Percentiles rank a stretch among this genome's conserved stretches.
phyloP scores from a whole-genome alignment of 2,888 invertebrate genomes.

The Lapara coniferarum region DNA sequence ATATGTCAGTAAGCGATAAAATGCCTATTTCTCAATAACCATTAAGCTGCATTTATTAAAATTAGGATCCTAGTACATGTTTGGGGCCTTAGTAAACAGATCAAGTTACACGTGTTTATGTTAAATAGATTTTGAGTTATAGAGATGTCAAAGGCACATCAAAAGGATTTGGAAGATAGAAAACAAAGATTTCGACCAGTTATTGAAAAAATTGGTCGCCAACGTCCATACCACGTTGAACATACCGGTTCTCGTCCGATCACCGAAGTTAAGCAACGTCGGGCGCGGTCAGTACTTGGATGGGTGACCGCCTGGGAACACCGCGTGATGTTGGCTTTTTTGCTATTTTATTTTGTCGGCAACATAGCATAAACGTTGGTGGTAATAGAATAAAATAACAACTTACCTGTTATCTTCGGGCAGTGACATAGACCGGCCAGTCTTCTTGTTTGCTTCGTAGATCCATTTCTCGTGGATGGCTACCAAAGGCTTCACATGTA shows the following conservation, averaged over 20 bases:
- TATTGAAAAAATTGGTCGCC: conserved; percentile 44
- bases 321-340: conserved; percentile 66
- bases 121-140: too few relatives aligned
- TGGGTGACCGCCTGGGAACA: conserved; percentile 77
- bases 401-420: conserved; percentile 71
- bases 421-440: conserved; percentile 67
- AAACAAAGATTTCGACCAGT: conserved; percentile 45
- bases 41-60: too few relatives aligned
- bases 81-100: too few relatives aligned
- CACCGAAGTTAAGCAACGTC: conserved; percentile 81
- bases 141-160: conserved; percentile 4
- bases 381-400: conserved; percentile 31
- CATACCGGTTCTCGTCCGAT: conserved; percentile 77
- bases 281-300: conserved; percentile 79
- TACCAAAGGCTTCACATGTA: conserved; percentile 75
- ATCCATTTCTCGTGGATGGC: conserved; percentile 80
- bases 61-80: too few relatives aligned
- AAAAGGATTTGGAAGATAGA: too few relatives aligned
- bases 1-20: too few relatives aligned
- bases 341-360: background rate
- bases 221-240: conserved; percentile 40
- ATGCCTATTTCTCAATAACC: too few relatives aligned
- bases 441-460: conserved; percentile 72
- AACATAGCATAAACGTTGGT: conserved; percentile 71
- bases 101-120: too few relatives aligned